These are phyloP conservation scores for Coptotermes formosanus DNA, from an alignment of 1,140 invertebrate species.

Conservation along the genomic window DNA sequence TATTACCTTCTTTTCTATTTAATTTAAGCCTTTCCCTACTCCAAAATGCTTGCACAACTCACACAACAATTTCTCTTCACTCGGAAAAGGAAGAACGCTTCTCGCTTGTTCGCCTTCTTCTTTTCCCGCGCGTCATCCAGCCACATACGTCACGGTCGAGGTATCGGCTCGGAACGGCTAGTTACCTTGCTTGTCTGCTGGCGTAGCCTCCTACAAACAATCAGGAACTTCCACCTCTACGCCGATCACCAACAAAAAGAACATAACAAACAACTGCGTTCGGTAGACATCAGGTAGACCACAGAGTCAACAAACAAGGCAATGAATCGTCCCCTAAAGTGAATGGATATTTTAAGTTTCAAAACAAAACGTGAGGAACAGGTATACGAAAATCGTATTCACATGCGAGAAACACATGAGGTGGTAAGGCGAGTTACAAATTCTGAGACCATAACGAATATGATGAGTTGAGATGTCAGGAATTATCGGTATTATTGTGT, in stretches of 20 bases:
- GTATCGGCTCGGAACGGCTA: slow-evolving; percentile 6
- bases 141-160: slow-evolving; percentile 12
- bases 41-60: slow-evolving; percentile 3
- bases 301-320: too few relatives aligned
- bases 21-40: not conserved
- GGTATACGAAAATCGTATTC: too few relatives aligned
- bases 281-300: too few relatives aligned
- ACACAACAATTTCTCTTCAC: slow-evolving; percentile 13
- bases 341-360: too few relatives aligned
- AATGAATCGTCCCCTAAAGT: too few relatives aligned
- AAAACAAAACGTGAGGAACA: too few relatives aligned
- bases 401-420: too few relatives aligned
- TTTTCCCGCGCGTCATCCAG: slow-evolving; percentile 12
- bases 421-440: too few relatives aligned
- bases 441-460: too few relatives aligned
- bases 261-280: not conserved
- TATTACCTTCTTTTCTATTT: not conserved
- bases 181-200: not conserved
- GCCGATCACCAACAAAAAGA: not conserved
- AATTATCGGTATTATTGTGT: too few relatives aligned
- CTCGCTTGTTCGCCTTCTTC: slow-evolving; percentile 4
- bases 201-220: not conserved
- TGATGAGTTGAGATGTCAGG: too few relatives aligned
- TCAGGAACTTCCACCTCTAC: not conserved
- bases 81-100: slow-evolving; percentile 10